phyloP scores from a whole-genome alignment of 2,113 vertebrate species.

The Platanista minor region DNA sequence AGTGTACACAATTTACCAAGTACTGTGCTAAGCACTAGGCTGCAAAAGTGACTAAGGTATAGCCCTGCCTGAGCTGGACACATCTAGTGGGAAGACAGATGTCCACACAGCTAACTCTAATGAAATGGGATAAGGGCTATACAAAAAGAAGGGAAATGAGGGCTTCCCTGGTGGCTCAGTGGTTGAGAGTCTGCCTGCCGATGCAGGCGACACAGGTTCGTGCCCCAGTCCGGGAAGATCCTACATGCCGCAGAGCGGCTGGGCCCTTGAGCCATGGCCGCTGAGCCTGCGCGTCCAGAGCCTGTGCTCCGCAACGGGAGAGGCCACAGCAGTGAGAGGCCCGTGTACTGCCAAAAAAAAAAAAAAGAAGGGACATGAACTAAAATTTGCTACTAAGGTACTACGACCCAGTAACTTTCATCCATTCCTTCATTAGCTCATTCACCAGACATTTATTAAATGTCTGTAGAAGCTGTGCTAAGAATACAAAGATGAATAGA shows the following conservation, averaged over 20 bases:
- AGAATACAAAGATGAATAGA: background rate
- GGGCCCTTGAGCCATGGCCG: too few relatives aligned
- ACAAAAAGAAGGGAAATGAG: background rate
- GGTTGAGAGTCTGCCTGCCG: too few relatives aligned
- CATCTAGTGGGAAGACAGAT: background rate
- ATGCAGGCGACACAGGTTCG: too few relatives aligned
- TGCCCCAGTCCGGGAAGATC: too few relatives aligned
- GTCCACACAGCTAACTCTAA: background rate
- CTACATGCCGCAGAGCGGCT: too few relatives aligned
- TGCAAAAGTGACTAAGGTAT: background rate
- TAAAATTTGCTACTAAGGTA: background rate
- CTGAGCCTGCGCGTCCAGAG: too few relatives aligned
- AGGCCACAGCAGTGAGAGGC: too few relatives aligned
- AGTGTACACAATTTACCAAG: background rate
- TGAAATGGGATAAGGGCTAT: background rate
- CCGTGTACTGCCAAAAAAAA: too few relatives aligned
- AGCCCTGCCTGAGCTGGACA: background rate
- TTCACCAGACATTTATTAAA: slow-evolving; percentile 9
- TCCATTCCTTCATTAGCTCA: slow-evolving; percentile 2
- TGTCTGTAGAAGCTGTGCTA: background rate
- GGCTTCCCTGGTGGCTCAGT: too few relatives aligned
- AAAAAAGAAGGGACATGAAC: background rate
- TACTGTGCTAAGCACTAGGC: background rate
- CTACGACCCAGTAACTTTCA: background rate
- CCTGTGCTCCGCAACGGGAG: too few relatives aligned